A percentile compares a stretch with the other conserved stretches of the same genome.
Conservation (phyloP, 2,888 invertebrate species). For the Theretra japonica region DNA sequence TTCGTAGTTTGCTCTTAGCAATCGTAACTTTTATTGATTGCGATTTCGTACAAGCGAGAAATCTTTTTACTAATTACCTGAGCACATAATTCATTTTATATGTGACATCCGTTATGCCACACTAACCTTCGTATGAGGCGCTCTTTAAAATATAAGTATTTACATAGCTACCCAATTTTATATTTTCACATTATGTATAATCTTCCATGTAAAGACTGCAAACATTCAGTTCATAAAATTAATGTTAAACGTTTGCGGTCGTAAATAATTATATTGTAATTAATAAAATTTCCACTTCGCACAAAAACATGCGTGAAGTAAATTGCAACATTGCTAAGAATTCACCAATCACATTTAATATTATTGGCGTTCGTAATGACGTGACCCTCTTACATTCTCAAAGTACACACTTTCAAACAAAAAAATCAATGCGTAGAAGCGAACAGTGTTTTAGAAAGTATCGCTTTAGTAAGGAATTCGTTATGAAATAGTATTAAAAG, state of each 20-base stretch:
- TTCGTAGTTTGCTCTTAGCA: no score
- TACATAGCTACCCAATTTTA: no score
- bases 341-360: constrained; percentile 34
- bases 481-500: constrained; percentile 79
- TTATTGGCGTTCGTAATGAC: constrained; percentile 42
- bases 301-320: neutral
- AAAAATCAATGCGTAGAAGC: constrained; percentile 56
- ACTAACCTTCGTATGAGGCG: no score
- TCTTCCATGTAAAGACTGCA: no score
- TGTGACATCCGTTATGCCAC: no score
- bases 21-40: no score
- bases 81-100: no score
- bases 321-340: neutral
- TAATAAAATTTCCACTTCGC: neutral
- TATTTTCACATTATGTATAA: no score
- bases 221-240: no score
- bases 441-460: constrained; percentile 71
- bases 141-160: no score
- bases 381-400: constrained; percentile 44
- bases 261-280: neutral
- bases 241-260: neutral
- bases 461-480: constrained; percentile 71
- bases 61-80: no score
- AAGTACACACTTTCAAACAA: constrained; percentile 51
- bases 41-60: no score